Percentiles rank a stretch among this genome's conserved stretches.
phyloP scores from a whole-genome alignment of 2,797 vertebrate species.

The Anisognathus igniventris region DNA sequence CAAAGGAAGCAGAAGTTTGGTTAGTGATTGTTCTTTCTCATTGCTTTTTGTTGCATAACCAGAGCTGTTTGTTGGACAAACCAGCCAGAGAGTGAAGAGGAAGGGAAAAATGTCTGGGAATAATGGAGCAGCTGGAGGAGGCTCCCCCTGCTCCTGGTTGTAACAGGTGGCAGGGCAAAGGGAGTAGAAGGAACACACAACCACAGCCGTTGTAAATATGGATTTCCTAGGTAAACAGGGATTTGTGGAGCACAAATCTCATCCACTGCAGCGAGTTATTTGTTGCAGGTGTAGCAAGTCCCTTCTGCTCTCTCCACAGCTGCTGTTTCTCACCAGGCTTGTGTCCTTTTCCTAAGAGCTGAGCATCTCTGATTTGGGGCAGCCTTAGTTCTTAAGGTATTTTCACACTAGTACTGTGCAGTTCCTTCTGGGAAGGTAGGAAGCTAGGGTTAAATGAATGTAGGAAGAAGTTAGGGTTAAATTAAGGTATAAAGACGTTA shows the following conservation, averaged over 20 bases:
- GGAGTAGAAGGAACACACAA: neutral
- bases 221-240: neutral
- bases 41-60: neutral
- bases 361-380: neutral
- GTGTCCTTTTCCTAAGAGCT: neutral
- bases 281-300: neutral
- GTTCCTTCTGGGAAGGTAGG: neutral
- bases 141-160: accelerated
- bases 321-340: neutral
- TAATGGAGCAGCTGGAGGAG: neutral
- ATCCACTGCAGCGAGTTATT: neutral
- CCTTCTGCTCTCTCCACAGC: neutral
- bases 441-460: neutral
- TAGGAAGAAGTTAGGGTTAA: neutral
- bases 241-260: neutral
- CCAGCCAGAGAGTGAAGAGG: neutral
- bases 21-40: neutral
- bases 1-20: neutral
- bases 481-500: neutral
- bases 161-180: neutral
- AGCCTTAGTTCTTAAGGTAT: neutral
- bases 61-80: neutral
- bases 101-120: neutral
- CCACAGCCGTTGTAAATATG: neutral
- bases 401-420: neutral